phyloP scores from a whole-genome alignment of 2,797 vertebrate genomes.

The Notolabrus celidotus region DNA sequence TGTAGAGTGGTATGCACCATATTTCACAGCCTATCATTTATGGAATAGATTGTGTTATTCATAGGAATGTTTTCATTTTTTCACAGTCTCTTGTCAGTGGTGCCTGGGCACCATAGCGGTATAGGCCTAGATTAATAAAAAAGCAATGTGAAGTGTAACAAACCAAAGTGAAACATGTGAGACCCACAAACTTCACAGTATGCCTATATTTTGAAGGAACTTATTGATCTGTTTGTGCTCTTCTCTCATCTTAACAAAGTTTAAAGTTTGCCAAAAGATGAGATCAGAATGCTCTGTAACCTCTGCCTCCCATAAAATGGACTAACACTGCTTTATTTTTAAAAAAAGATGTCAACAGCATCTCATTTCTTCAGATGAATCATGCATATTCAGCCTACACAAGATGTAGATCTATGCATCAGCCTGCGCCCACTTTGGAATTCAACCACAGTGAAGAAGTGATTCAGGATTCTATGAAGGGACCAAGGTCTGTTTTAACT shows the following conservation, averaged over 20 bases:
- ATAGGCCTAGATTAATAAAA: slow-evolving; percentile 65
- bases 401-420: slow-evolving; percentile 4
- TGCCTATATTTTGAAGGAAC: neutral
- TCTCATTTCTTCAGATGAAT: slow-evolving; percentile 21
- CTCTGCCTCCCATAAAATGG: neutral
- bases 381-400: slow-evolving; percentile 31
- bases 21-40: slow-evolving; percentile 70
- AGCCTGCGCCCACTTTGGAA: slow-evolving; percentile 5
- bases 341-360: neutral
- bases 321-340: neutral
- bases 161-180: neutral
- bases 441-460: slow-evolving; percentile 1
- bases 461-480: slow-evolving; percentile 4
- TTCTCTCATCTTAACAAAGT: slow-evolving; percentile 5
- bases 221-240: neutral
- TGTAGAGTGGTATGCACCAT: slow-evolving; percentile 48
- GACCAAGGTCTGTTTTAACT: neutral
- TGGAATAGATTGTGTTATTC: slow-evolving; percentile 70
- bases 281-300: slow-evolving; percentile 1
- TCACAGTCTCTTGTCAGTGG: slow-evolving; percentile 42
- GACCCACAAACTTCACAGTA: slow-evolving; percentile 4
- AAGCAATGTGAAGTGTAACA: slow-evolving; percentile 55
- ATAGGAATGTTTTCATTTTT: slow-evolving; percentile 61
- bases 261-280: neutral
- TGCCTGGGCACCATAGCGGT: slow-evolving; percentile 32